Evolutionary conservation across 2,113 vertebrate species (phyloP).

Genomic region (Osmerus mordax): DNA sequence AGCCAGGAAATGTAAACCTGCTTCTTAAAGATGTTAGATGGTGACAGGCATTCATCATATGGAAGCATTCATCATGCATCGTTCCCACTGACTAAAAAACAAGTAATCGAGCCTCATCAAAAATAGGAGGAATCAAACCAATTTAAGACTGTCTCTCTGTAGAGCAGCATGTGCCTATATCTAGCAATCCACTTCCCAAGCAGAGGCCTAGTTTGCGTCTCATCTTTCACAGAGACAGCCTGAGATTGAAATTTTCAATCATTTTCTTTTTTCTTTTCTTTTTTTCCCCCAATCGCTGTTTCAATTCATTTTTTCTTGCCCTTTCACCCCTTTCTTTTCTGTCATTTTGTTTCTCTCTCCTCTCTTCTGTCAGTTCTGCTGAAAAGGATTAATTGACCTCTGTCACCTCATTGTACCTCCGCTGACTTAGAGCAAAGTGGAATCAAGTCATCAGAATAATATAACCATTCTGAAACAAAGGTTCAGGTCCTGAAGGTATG

Average conservation of each 20-base stretch:
- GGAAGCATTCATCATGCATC: slow-evolving; percentile 39
- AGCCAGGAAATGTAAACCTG: slow-evolving; percentile 27
- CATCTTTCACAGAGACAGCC: slow-evolving; percentile 53
- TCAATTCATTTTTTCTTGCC: no score
- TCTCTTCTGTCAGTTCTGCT: no score
- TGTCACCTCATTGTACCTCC: no score
- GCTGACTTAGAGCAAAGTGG: no score
- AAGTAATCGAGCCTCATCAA: slow-evolving; percentile 31
- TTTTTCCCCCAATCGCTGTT: slow-evolving; percentile 7
- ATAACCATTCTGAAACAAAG: no score
- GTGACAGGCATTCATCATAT: slow-evolving; percentile 55
- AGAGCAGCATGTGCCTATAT: slow-evolving; percentile 18
- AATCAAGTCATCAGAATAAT: no score
- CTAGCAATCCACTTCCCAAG: slow-evolving; percentile 54
- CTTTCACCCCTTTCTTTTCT: no score
- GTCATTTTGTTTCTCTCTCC: no score
- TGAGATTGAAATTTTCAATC: slow-evolving; percentile 63
- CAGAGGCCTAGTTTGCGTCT: slow-evolving; percentile 64
- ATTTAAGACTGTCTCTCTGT: no score
- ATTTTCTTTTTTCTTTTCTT: slow-evolving; percentile 45
- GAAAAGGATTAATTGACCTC: no score
- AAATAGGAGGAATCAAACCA: slow-evolving; percentile 32
- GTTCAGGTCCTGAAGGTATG: no score
- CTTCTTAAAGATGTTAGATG: slow-evolving; percentile 47
- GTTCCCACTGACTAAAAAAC: slow-evolving; percentile 42